These are phyloP conservation scores for Crenichthys baileyi DNA, from an alignment of 2,797 vertebrate species.

Conservation along the genomic window DNA sequence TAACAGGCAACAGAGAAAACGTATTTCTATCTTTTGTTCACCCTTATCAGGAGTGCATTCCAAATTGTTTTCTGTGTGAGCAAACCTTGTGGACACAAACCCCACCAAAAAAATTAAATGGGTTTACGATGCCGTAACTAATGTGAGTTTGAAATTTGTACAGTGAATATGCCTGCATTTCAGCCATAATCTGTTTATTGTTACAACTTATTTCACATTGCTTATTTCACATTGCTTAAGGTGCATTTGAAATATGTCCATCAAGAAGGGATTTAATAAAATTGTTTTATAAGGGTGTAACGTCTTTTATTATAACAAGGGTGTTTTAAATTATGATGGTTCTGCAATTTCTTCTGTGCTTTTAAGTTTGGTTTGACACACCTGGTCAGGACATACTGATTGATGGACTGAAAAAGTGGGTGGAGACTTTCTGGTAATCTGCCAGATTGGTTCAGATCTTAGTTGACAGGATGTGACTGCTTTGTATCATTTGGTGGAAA, in stretches of 20 bases:
- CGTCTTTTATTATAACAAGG: neutral
- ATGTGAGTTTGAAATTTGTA: slow-evolving; percentile 41
- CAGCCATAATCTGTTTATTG: slow-evolving; percentile 22
- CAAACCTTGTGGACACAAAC: slow-evolving; percentile 24
- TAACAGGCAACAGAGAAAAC: slow-evolving; percentile 16
- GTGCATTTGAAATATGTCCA: slow-evolving; percentile 43
- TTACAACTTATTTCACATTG: neutral
- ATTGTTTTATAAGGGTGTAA: neutral
- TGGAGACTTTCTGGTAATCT: neutral
- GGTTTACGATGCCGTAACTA: slow-evolving; percentile 31
- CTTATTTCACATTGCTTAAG: slow-evolving; percentile 27
- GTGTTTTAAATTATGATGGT: neutral
- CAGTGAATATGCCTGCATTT: slow-evolving; percentile 27
- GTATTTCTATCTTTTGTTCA: slow-evolving; percentile 40
- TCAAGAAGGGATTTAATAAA: slow-evolving; percentile 62
- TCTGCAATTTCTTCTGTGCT: neutral
- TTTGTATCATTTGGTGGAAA: too few relatives aligned
- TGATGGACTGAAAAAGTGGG: neutral
- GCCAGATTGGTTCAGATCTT: too few relatives aligned
- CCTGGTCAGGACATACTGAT: neutral
- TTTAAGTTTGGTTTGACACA: neutral
- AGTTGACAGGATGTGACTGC: too few relatives aligned
- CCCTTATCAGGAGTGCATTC: slow-evolving; percentile 1
- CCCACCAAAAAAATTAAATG: slow-evolving; percentile 25
- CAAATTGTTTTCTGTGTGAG: slow-evolving; percentile 15